Percentiles rank a stretch among this genome's conserved stretches.
Evolutionary conservation across 1,140 invertebrate genomes (phyloP).

Genomic region (Lepidurus arcticus): DNA sequence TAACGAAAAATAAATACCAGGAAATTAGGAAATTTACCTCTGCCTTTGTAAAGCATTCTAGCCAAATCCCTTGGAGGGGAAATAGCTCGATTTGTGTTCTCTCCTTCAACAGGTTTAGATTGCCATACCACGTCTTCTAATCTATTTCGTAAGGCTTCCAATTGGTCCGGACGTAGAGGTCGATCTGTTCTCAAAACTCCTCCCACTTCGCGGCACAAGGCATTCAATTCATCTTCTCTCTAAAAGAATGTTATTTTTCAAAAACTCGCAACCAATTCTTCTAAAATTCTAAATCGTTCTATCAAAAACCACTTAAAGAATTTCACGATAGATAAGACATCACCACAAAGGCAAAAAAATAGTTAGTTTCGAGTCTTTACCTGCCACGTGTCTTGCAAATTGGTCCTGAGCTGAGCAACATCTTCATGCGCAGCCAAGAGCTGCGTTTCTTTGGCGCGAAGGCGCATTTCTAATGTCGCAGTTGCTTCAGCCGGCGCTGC

Average conservation of each 20-base stretch:
- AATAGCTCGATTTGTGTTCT: slow-evolving; percentile 17
- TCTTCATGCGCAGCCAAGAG: slow-evolving; percentile 47
- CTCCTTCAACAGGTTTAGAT: slow-evolving; percentile 35
- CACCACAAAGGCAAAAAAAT: slow-evolving; percentile 29
- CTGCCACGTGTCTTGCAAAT: slow-evolving; percentile 42
- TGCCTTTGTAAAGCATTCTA: slow-evolving; percentile 23
- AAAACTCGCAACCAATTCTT: too few species aligned
- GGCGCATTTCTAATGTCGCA: slow-evolving; percentile 40
- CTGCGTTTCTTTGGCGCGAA: slow-evolving; percentile 45
- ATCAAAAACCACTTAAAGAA: slow-evolving; percentile 8
- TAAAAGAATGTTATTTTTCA: slow-evolving; percentile 29
- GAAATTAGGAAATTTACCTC: not conserved
- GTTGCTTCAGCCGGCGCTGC: slow-evolving; percentile 19
- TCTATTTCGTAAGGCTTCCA: slow-evolving; percentile 39
- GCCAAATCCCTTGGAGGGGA: slow-evolving; percentile 28
- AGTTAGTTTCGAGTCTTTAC: slow-evolving; percentile 34
- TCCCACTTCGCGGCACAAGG: slow-evolving; percentile 40
- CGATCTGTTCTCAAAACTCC: slow-evolving; percentile 40
- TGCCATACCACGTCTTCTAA: slow-evolving; percentile 41
- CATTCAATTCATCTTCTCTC: slow-evolving; percentile 41
- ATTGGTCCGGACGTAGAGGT: slow-evolving; percentile 39
- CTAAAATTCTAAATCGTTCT: too few species aligned
- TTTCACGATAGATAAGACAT: slow-evolving; percentile 29
- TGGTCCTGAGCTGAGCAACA: slow-evolving; percentile 46
- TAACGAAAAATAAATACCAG: too few species aligned